A percentile compares a stretch with the other conserved stretches of the same genome.
Evolutionary conservation across 2,888 invertebrate species (phyloP).

Genomic region (Noctua fimbriata): DNA sequence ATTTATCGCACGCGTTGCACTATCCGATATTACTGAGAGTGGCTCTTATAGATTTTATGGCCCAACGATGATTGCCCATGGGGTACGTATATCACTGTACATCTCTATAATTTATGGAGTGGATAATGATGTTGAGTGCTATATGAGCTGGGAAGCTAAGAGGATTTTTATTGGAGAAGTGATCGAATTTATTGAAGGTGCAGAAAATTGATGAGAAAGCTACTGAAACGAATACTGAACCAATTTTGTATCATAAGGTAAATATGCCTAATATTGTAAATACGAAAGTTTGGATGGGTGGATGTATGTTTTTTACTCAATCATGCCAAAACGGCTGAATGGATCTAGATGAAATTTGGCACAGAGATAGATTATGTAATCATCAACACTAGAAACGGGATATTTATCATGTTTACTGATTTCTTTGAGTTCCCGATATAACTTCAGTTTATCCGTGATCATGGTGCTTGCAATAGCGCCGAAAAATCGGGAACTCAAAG

Average conservation of each 20-base stretch:
- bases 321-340: no score
- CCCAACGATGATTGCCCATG: slow-evolving; percentile 82
- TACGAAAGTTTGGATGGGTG: background rate
- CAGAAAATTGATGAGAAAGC: slow-evolving; percentile 3
- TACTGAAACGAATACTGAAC: background rate
- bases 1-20: slow-evolving; percentile 71
- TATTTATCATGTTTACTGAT: no score
- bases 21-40: slow-evolving; percentile 69
- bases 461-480: no score
- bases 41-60: slow-evolving; percentile 66
- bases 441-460: no score
- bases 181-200: slow-evolving; percentile 33
- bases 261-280: background rate
- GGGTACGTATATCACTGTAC: slow-evolving; percentile 83
- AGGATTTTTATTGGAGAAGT: slow-evolving; percentile 56
- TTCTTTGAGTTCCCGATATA: no score
- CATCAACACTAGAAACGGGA: no score
- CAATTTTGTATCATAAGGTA: background rate
- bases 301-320: background rate
- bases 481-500: no score
- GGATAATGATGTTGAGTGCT: slow-evolving; percentile 63
- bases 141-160: slow-evolving; percentile 60
- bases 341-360: no score
- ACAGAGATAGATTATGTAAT: no score
- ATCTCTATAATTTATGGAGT: slow-evolving; percentile 81